A percentile compares a stretch with the other conserved stretches of the same genome.
Evolutionary conservation across 2,797 vertebrate species (phyloP).

Genomic region (Cryptoprocta ferox): DNA sequence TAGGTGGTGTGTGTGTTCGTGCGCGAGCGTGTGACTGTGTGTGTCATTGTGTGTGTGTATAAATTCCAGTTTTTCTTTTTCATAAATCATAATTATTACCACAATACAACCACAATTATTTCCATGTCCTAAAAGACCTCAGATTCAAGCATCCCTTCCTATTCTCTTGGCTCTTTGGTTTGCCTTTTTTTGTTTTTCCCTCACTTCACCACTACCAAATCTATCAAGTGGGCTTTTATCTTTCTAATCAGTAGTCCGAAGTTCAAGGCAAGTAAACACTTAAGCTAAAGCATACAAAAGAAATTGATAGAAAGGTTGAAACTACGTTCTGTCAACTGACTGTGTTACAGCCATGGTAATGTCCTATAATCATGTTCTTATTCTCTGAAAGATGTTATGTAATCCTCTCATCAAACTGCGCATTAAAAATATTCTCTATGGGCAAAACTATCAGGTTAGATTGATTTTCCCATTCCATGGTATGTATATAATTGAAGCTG

Average conservation of each 20-base stretch:
- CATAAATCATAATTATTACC: neutral
- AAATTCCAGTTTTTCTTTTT: neutral
- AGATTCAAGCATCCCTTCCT: neutral
- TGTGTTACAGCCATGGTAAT: neutral
- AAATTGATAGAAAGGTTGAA: neutral
- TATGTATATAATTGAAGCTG: rapidly evolving
- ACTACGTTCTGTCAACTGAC: neutral
- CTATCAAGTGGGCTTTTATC: neutral
- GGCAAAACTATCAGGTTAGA: neutral
- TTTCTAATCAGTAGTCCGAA: neutral
- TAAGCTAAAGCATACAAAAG: neutral
- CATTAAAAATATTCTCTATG: neutral
- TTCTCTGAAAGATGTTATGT: neutral
- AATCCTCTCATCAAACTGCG: neutral
- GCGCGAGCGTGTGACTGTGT: neutral
- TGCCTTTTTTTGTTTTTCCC: neutral
- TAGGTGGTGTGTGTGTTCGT: neutral
- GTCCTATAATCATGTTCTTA: neutral
- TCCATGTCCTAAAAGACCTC: neutral
- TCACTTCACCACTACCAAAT: neutral
- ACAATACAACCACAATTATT: neutral
- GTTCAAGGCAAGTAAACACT: constrained; percentile 6
- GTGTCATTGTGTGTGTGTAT: neutral
- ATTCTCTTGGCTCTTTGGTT: neutral
- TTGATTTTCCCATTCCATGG: neutral